Evolutionary conservation across 2,888 invertebrate genomes (phyloP), one percentile per base, ranked within the genome.

Genomic region (Pristionchus maxplancki): DNA sequence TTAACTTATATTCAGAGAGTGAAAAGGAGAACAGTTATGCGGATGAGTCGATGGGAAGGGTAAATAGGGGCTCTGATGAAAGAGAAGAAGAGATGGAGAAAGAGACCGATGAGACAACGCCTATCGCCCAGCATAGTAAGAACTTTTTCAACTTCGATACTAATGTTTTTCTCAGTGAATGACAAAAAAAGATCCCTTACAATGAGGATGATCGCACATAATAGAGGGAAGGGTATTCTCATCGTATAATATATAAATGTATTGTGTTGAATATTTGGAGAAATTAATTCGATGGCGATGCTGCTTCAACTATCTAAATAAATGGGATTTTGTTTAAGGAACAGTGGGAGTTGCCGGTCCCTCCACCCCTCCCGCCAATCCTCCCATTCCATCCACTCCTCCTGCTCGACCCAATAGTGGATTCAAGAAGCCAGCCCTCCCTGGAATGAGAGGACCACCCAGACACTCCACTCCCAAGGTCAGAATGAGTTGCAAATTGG

Each of bases 381-480:
- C 40, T 40, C n/a, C 71, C 71, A 28, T 78, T 44, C 78, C 78
- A 11, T 40, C 78, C 78, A 78, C 78, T 78, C 78, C 78, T 44
- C 78, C 78, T n/a, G 78, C 78, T 28, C 44, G 78, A 13, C 78
- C 78, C 24, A 44, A 48, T 13, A 78, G 78, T 28, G 78, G 44
- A 78, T 78, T 78, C 44, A 78, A 40, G 15, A 78, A 48, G 44
- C 78, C 78, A 6, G 11, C n/a, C 28, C 78, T 78, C 24, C 78
- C 78, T 4, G 44, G 20, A 8, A n/a, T 15, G 78, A 78, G 28
- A 78, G 78, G 28, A 24, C 44, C 78, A 28, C 78, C 78, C 78
- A 44, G 78, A 78, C 78, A 78, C 78, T 78, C 78, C 1, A 78
- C 78, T 24, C 78, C 78, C 15, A 78, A 48, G 48, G 78, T 78